phyloP scores from a whole-genome alignment of 2,797 vertebrate species.

The Xenops minutus region DNA sequence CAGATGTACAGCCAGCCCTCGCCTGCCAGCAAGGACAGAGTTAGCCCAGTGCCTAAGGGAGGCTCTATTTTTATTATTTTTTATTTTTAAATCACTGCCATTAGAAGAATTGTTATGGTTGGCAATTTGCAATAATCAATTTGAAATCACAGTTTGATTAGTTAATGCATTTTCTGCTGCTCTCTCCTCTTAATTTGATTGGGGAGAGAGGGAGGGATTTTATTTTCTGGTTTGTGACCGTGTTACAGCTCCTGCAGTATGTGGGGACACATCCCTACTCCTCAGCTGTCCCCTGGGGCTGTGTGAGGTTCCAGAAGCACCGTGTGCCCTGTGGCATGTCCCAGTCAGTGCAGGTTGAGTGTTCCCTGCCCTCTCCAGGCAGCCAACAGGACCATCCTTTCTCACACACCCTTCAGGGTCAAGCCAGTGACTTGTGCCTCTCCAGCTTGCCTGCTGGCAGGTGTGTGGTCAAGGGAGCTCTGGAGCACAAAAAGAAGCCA shows the following conservation, averaged over 20 bases:
- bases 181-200: conserved; percentile 58
- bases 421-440: neutral
- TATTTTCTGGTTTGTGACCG: neutral
- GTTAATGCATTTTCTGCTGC: conserved; percentile 72
- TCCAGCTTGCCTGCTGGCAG: neutral
- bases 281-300: fast-evolving
- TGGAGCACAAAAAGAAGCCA: neutral
- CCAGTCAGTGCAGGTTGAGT: neutral
- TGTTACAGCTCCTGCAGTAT: fast-evolving
- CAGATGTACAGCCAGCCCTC: neutral
- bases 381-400: neutral
- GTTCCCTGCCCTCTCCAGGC: neutral
- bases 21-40: neutral
- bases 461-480: neutral
- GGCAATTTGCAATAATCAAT: conserved; percentile 75
- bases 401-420: neutral
- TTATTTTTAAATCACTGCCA: conserved; percentile 59
- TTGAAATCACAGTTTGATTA: conserved; percentile 76
- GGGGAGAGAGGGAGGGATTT: neutral
- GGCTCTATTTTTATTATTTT: conserved; percentile 13
- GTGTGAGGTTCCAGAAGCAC: too few species aligned
- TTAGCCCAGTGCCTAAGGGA: neutral
- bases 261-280: neutral
- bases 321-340: fast-evolving
- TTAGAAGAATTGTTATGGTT: conserved; percentile 68